phyloP scores from a whole-genome alignment of 1,140 invertebrate species.

The Theocolax elegans region DNA sequence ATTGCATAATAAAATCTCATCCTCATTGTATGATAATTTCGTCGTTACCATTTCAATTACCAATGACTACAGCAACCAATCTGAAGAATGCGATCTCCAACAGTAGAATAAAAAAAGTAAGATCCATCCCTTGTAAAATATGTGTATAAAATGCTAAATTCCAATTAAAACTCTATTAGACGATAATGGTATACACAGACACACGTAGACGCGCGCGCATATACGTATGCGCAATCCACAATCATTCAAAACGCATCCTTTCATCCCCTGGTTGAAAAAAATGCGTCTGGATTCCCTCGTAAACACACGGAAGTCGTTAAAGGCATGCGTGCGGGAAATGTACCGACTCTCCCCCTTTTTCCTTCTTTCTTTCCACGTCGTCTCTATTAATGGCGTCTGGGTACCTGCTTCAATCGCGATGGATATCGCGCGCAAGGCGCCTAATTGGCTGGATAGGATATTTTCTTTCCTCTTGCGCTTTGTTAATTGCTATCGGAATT shows the following conservation, averaged over 20 bases:
- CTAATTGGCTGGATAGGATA: conserved; percentile 1
- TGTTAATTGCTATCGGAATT: no score
- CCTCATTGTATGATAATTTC: no score
- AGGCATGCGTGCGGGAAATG: not conserved
- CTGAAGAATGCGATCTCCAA: no score
- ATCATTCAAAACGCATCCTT: not conserved
- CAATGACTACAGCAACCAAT: no score
- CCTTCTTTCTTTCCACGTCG: conserved; percentile 32
- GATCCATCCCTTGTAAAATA: no score
- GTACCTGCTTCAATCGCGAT: not conserved
- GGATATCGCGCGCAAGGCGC: not conserved
- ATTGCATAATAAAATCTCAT: no score
- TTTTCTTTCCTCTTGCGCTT: no score
- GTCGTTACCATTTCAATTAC: no score
- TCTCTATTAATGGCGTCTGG: not conserved
- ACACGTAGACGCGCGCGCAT: not conserved
- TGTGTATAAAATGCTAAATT: no score
- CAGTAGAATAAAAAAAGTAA: no score
- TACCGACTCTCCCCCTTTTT: not conserved
- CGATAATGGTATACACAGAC: no score
- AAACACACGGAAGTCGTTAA: conserved; percentile 25
- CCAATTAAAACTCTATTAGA: conserved; percentile 7
- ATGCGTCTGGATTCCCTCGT: conserved; percentile 18
- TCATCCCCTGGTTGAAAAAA: not conserved
- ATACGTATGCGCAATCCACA: not conserved